A percentile compares a stretch with the other conserved stretches of the same genome.
phyloP scores from a whole-genome alignment of 2,797 vertebrate genomes.

The Pelobates cultripes region DNA sequence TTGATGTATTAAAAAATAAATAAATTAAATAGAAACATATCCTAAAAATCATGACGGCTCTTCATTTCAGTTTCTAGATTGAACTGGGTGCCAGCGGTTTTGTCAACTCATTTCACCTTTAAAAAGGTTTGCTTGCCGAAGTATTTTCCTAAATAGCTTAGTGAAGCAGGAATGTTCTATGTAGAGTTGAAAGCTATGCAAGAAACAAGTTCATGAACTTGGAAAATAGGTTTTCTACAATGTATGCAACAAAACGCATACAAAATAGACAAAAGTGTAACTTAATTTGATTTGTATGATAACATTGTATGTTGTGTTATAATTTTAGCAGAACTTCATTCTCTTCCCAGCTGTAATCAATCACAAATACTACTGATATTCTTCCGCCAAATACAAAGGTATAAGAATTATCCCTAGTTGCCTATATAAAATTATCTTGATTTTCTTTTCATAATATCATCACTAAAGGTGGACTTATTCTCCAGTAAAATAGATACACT shows the following conservation, averaged over 20 bases:
- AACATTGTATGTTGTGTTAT: not conserved
- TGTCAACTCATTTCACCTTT: slow-evolving; percentile 29
- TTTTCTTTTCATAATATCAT: no score
- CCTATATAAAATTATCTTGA: no score
- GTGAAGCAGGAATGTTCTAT: slow-evolving; percentile 19
- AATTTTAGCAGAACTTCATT: not conserved
- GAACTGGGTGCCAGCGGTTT: slow-evolving; percentile 22
- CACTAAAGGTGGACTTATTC: no score
- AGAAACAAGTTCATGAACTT: slow-evolving; percentile 28
- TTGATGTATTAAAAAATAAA: not conserved
- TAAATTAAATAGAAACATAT: not conserved
- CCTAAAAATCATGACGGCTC: no score
- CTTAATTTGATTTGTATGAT: not conserved
- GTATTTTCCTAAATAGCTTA: slow-evolving; percentile 5
- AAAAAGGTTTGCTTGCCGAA: slow-evolving; percentile 28
- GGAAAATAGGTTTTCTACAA: not conserved
- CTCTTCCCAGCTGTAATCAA: not conserved
- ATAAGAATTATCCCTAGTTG: no score
- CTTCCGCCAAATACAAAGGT: no score
- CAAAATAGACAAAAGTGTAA: not conserved
- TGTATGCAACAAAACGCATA: not conserved
- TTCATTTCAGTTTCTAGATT: slow-evolving; percentile 14
- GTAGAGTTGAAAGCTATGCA: not conserved
- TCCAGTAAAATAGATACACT: no score
- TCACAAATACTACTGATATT: no score